phyloP scores from a whole-genome alignment of 2,888 invertebrate genomes.

The Tinea semifulvella region DNA sequence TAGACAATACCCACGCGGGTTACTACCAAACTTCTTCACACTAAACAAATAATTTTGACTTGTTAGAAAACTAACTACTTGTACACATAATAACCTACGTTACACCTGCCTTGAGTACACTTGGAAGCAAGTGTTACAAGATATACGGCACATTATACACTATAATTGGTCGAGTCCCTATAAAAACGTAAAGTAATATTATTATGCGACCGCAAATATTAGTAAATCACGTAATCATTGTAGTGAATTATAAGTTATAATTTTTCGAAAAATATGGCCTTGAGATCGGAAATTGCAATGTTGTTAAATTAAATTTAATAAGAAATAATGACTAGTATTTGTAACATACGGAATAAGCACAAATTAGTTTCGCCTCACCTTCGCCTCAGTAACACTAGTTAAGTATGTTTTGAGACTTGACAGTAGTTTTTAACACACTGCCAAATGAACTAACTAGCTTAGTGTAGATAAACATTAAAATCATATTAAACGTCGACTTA shows the following conservation, averaged over 20 bases:
- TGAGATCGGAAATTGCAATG: background rate
- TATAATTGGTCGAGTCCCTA: background rate
- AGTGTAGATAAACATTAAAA: no score
- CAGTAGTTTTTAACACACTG: no score
- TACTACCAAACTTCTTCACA: slow-evolving; percentile 1
- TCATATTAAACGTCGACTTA: no score
- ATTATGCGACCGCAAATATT: background rate
- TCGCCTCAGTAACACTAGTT: no score
- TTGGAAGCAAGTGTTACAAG: slow-evolving; percentile 2
- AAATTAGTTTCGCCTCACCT: no score
- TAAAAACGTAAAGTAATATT: slow-evolving; percentile 3
- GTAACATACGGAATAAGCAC: no score
- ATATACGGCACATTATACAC: slow-evolving; percentile 1
- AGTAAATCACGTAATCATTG: slow-evolving; percentile 3
- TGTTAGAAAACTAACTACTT: no score
- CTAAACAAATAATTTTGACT: background rate
- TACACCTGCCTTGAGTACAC: background rate
- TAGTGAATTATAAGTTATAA: background rate
- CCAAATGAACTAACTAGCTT: no score
- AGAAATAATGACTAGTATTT: no score
- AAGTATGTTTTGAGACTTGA: no score
- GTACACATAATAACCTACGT: no score
- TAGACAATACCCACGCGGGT: slow-evolving; percentile 3
- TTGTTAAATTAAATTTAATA: background rate
- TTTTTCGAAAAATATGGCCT: background rate